Conservation (phyloP, 2,113 vertebrate genomes). For the Vulpes vulpes region DNA sequence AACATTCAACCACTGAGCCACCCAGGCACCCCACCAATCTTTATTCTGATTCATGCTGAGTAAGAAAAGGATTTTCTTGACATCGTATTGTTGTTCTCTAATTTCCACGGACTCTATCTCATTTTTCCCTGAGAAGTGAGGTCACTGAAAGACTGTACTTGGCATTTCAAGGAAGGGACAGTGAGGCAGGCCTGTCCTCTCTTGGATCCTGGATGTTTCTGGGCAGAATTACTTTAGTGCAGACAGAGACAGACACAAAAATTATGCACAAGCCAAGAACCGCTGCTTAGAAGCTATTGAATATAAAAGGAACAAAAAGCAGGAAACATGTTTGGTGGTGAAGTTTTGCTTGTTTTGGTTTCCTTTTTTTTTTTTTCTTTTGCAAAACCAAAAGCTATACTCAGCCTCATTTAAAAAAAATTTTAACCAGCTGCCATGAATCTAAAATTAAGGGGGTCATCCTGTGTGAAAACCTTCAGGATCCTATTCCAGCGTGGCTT, state of each 20-base stretch:
- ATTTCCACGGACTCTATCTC: background rate
- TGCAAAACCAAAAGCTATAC: background rate
- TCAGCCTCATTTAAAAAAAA: background rate
- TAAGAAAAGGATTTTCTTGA: background rate
- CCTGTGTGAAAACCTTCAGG: background rate
- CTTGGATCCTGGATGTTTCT: background rate
- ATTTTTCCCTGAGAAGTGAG: background rate
- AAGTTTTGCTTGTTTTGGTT: background rate
- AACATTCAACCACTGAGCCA: too few species aligned
- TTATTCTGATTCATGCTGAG: background rate
- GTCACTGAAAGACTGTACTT: background rate
- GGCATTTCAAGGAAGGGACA: background rate
- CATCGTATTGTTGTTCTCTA: background rate
- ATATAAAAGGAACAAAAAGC: background rate
- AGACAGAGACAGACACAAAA: background rate
- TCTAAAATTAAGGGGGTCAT: background rate
- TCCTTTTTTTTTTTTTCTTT: background rate
- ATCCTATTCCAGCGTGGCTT: background rate
- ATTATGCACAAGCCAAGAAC: background rate
- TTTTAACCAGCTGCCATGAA: background rate
- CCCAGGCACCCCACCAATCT: background rate
- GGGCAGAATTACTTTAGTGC: background rate
- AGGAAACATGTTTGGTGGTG: background rate
- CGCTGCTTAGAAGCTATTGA: background rate
- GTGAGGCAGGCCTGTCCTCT: background rate